Conservation (phyloP, 2,113 vertebrate genomes). For the Scalopus aquaticus region DNA sequence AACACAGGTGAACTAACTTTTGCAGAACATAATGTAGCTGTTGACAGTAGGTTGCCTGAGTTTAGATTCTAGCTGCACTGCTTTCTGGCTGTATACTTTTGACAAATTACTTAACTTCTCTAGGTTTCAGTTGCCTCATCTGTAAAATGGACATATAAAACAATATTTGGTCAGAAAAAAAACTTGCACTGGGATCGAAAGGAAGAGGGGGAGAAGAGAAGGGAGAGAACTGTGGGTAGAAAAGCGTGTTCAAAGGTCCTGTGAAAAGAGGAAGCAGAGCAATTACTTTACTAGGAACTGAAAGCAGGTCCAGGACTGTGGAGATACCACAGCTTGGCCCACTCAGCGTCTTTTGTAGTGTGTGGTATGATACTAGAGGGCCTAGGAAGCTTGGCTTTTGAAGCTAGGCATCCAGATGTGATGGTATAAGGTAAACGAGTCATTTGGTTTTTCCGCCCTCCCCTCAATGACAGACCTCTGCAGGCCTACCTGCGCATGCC, state of each 20-base stretch:
- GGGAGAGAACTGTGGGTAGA: neutral
- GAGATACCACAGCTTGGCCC: neutral
- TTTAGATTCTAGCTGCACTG: neutral
- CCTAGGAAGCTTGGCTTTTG: neutral
- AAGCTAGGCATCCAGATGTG: neutral
- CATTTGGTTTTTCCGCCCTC: too few species aligned
- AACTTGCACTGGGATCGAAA: neutral
- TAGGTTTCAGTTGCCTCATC: neutral
- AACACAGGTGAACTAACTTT: neutral
- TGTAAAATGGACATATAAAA: neutral
- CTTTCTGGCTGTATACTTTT: neutral
- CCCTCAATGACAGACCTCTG: too few species aligned
- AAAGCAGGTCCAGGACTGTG: neutral
- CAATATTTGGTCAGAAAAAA: neutral
- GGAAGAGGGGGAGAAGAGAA: neutral
- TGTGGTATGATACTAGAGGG: neutral
- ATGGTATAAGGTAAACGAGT: too few species aligned
- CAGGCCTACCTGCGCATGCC: too few species aligned
- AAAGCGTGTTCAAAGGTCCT: neutral
- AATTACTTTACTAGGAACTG: neutral
- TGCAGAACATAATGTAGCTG: neutral
- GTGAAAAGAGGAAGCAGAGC: neutral
- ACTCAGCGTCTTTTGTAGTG: neutral
- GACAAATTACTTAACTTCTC: neutral
- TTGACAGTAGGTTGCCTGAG: neutral